Conservation (phyloP, 2,113 vertebrate genomes). For the Rattus norvegicus region DNA sequence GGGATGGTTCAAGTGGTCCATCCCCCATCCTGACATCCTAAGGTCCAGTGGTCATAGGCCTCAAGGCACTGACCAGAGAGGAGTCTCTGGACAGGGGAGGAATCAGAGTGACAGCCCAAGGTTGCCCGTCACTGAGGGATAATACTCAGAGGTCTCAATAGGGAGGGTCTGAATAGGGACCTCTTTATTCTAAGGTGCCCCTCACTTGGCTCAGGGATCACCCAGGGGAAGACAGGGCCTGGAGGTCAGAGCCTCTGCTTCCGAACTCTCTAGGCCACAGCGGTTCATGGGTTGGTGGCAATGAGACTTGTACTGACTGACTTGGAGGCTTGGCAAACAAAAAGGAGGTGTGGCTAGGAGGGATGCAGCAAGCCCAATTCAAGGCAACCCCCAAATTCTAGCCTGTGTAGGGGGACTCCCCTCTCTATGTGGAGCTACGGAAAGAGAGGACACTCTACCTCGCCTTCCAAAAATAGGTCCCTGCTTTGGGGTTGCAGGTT, state of each 20-base stretch:
- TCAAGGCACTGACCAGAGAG: neutral
- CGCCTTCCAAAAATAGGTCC: neutral
- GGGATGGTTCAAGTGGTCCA: neutral
- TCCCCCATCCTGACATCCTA: neutral
- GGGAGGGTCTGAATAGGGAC: neutral
- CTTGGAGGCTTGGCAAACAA: neutral
- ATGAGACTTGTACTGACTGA: neutral
- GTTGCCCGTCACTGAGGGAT: neutral
- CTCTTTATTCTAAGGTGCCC: neutral
- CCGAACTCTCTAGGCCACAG: neutral
- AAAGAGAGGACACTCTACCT: conserved; percentile 44
- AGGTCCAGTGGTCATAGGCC: neutral
- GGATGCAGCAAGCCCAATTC: rapidly evolving
- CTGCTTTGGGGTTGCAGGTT: neutral
- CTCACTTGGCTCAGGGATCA: neutral
- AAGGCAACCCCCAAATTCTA: neutral
- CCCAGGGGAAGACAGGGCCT: neutral
- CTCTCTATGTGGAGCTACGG: neutral
- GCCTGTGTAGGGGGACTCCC: neutral
- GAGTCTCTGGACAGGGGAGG: neutral
- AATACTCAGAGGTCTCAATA: neutral
- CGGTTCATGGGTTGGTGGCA: too few species aligned
- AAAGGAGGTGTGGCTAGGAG: neutral
- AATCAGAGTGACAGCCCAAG: neutral
- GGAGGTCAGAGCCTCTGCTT: neutral